Base-by-base conservation (phyloP, 35 echinoderm and acorn worm species). In the Heliocidaris tuberculata region DNA sequence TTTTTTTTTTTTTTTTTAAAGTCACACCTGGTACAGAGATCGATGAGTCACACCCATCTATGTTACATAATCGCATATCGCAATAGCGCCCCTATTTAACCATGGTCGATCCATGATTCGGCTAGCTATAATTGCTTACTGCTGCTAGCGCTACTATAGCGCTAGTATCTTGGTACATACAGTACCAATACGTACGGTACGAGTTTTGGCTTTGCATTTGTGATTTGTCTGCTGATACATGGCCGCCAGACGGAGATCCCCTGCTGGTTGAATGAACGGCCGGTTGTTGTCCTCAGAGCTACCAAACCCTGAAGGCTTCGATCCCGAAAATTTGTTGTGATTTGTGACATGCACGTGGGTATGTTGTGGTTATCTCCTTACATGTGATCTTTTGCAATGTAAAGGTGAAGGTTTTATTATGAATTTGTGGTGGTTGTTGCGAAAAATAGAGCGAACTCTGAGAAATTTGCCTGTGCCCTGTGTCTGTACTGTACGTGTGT, bases 261-360 rank as follows among this genome's bases (percentile, higher is more conserved):
- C 87, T 13, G 87, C 87, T 89, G 87, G 87, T 86, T 89, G 87
- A 89, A 89, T 47, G 87, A 89, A 89, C 87, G 87, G 32, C 24
- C 31, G 87, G 87, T 89, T 89, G 87, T 89, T 89, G 87, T 89
- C 87, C 87, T 89, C 87, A 89, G 12, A 48, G 87, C 31, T 48
- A 30, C 12, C 31, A 89, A 16, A n/a, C 87, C 31, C 87, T 42
- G 35, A 89, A 89, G 87, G 87, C 87, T 89, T 78, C 65, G 21
- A 78, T 27, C 27, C 65, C 65, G 65, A 78, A 78, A 78, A 78
- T 78, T 78, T 78, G 65, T 78, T 78, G 19, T 78, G 65, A 78
- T 27, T 78, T 78, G 65, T 78, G 65, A 78, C 21, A 78, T 78
- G 65, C 65, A 78, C 65, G 65, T 78, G 65, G 27, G 65, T 78